Evolutionary conservation across 2,113 vertebrate species (phyloP).

Genomic region (Anguilla rostrata): DNA sequence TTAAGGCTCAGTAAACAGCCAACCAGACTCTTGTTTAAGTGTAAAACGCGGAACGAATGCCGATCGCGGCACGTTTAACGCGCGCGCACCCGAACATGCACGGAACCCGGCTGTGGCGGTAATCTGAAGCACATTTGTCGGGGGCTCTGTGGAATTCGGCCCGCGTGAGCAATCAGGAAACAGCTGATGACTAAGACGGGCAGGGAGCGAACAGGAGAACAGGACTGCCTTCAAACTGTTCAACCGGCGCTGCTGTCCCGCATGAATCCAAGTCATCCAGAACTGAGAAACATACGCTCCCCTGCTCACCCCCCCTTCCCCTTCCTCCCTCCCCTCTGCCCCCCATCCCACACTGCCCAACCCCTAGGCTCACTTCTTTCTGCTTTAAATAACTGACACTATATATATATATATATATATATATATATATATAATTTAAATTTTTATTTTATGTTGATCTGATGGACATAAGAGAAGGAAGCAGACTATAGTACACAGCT

Average conservation of each 20-base stretch:
- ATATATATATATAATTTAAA: too few relatives aligned
- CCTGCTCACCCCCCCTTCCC: not conserved
- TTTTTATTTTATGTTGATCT: too few relatives aligned
- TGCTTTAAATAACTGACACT: not conserved
- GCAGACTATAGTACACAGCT: too few relatives aligned
- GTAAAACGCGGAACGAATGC: not conserved
- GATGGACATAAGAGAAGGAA: too few relatives aligned
- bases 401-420: too few relatives aligned
- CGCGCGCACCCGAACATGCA: not conserved
- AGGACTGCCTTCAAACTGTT: not conserved
- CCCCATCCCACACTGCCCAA: not conserved
- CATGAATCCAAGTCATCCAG: not conserved
- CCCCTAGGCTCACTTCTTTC: not conserved
- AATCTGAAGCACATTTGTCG: conserved; percentile 4
- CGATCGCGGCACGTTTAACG: not conserved
- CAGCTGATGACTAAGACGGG: not conserved
- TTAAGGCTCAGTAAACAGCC: not conserved
- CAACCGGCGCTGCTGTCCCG: too few relatives aligned
- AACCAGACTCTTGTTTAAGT: not conserved
- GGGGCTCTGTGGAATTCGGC: not conserved
- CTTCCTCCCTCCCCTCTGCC: not conserved
- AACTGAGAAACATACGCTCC: not conserved
- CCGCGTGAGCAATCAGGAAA: not conserved
- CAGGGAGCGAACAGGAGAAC: not conserved
- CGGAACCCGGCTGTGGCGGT: not conserved